Evolutionary conservation across 2,113 vertebrate genomes (phyloP), one percentile per base, ranked within the genome.

Genomic region (Apteryx mantelli): DNA sequence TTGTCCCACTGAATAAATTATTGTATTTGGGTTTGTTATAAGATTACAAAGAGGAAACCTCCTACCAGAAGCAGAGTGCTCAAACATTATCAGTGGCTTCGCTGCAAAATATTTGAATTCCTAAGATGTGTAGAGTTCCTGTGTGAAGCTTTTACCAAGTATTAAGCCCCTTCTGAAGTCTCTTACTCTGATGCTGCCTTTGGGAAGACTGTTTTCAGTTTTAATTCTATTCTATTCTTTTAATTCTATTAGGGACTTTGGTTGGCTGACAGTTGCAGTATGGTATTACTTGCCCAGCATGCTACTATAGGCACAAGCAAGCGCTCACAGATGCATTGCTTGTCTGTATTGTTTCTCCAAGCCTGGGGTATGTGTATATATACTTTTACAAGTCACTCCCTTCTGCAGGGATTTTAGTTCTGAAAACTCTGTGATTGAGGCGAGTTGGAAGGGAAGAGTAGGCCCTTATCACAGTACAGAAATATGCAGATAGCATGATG

Each of bases 21-120:
- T 50, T 80, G 1, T 34, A 73, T 86, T 89, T 91, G 61, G 36
- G 84, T 82, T 95, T 89, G 58, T 61, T 94, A 7, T n/a, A 79
- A 86, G 44, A 80, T 77, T 86, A 70, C 56, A 86, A 88, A 80
- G 71, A 69, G 79, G 63, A 81, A 96, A 88, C 71, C 38, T 93
- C 82, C 82, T 88, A 52, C 91, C 40, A 80, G 66, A 63, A 93
- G 91, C 75, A 80, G 58, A 63, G 44, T 38, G 44, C 32, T 60
- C 56, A 34, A 34, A 60, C 18, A 60, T 60, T 60, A 60, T 60
- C 56, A 60, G 56, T 34, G 56, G 32, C 56, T 60, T 60, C 56
- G 30, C 79, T 66, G 89, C 70, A 93, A 95, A 95, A 93, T 94
- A 87, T 80, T 85, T 93, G 70, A 68, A 66, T 96, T 96, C 91